phyloP scores from a whole-genome alignment of 2,113 vertebrate genomes.

The Silurus glanis region DNA sequence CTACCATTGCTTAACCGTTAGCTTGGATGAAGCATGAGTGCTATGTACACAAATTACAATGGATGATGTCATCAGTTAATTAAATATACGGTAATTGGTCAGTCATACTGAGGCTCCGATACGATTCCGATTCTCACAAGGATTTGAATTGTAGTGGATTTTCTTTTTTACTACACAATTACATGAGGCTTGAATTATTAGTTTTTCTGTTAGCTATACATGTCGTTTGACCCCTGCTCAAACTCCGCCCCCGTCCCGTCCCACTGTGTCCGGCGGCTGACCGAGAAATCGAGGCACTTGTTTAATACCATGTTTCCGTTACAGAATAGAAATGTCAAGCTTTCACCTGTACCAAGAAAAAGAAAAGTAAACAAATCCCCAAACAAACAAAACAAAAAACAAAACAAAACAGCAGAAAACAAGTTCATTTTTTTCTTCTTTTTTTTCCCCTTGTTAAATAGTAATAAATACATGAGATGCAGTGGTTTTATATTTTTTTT shows the following conservation, averaged over 20 bases:
- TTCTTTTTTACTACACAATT: slow-evolving; percentile 46
- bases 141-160: slow-evolving; percentile 45
- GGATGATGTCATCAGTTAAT: slow-evolving; percentile 55
- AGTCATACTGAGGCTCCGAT: slow-evolving; percentile 52
- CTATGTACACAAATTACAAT: slow-evolving; percentile 58
- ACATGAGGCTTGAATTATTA: slow-evolving; percentile 49
- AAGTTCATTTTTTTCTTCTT: slow-evolving; percentile 70
- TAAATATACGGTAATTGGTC: slow-evolving; percentile 52
- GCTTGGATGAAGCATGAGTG: slow-evolving; percentile 51
- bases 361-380: slow-evolving; percentile 26
- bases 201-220: slow-evolving; percentile 43
- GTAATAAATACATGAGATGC: slow-evolving; percentile 87
- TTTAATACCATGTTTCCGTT: slow-evolving; percentile 72
- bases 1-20: slow-evolving; percentile 48
- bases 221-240: slow-evolving; percentile 49
- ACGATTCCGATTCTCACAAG: slow-evolving; percentile 43
- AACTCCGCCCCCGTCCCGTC: slow-evolving; percentile 45
- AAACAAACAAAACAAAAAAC: slow-evolving; percentile 69
- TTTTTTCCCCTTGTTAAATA: slow-evolving; percentile 78
- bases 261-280: slow-evolving; percentile 53
- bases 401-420: slow-evolving; percentile 79
- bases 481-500: slow-evolving; percentile 81
- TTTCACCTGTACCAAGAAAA: slow-evolving; percentile 68
- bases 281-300: slow-evolving; percentile 57
- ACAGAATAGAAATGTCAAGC: slow-evolving; percentile 77